Evolutionary conservation across 1,140 invertebrate species (phyloP).

Genomic region (Leptinotarsa texana): DNA sequence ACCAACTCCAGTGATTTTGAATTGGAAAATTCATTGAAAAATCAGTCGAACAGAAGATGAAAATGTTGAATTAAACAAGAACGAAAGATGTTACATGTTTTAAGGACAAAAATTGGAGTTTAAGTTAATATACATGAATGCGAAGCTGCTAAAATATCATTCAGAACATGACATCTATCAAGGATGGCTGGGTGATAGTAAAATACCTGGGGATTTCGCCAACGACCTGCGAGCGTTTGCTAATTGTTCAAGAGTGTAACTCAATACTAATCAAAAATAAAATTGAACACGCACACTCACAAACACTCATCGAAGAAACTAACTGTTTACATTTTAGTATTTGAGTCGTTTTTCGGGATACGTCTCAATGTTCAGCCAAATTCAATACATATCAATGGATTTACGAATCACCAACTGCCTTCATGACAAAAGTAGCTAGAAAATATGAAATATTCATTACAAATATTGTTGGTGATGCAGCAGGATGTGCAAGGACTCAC

Average conservation of each 20-base stretch:
- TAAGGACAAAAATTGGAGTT: no score
- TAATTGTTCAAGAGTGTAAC: slow-evolving; percentile 50
- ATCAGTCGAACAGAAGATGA: no score
- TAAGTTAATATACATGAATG: no score
- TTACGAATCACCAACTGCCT: slow-evolving; percentile 52
- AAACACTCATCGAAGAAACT: slow-evolving; percentile 55
- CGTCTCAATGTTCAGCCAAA: slow-evolving; percentile 47
- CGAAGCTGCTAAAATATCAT: no score
- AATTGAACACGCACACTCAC: slow-evolving; percentile 53
- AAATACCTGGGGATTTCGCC: slow-evolving; percentile 34
- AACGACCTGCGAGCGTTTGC: slow-evolving; percentile 34
- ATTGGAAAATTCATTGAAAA: no score
- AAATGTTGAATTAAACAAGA: no score
- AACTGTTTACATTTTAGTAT: slow-evolving; percentile 53
- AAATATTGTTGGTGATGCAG: slow-evolving; percentile 44
- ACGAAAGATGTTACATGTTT: no score
- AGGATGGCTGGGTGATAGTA: background rate
- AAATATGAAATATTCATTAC: slow-evolving; percentile 53
- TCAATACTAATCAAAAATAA: slow-evolving; percentile 54
- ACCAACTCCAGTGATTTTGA: no score
- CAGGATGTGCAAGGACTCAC: background rate
- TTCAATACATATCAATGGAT: slow-evolving; percentile 53
- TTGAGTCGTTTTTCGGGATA: slow-evolving; percentile 43
- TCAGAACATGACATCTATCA: no score
- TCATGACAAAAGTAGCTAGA: slow-evolving; percentile 52